phyloP scores from a whole-genome alignment of 2,797 vertebrate species.

The Cirrhinus molitorella region DNA sequence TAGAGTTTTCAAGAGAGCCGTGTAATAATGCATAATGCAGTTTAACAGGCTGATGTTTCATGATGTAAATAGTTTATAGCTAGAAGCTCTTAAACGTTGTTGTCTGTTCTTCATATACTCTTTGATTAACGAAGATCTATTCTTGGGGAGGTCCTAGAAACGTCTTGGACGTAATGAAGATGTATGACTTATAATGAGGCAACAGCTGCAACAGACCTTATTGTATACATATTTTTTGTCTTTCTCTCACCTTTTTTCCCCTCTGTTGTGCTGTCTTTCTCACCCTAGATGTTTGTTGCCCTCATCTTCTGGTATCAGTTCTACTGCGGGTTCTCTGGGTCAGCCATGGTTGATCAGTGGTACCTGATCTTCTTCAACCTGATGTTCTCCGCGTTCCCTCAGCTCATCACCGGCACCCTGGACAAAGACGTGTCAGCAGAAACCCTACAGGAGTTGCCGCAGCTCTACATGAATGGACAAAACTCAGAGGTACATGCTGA shows the following conservation, averaged over 20 bases:
- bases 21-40: background rate
- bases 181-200: constrained; percentile 41
- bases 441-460: constrained; percentile 87
- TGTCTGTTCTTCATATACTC: constrained; percentile 9
- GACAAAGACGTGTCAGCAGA: constrained; percentile 92
- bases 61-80: background rate
- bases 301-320: constrained; percentile 99
- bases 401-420: constrained; percentile 94
- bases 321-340: constrained; percentile 97
- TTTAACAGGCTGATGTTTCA: background rate
- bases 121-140: constrained; percentile 52
- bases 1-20: background rate
- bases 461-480: constrained; percentile 93
- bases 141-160: constrained; percentile 42
- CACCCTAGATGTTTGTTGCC: constrained; percentile 93
- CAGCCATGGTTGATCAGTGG: constrained; percentile 98
- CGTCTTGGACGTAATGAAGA: constrained; percentile 15
- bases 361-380: constrained; percentile 99
- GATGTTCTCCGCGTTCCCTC: constrained; percentile 96
- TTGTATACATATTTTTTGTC: background rate
- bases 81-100: constrained; percentile 7
- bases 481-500: constrained; percentile 88
- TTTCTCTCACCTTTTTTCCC: constrained; percentile 23
- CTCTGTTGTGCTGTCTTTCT: constrained; percentile 23
- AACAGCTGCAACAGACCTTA: constrained; percentile 42